Evolutionary conservation across 2,113 vertebrate genomes (phyloP).

Genomic region (Sapayoa aenigma): DNA sequence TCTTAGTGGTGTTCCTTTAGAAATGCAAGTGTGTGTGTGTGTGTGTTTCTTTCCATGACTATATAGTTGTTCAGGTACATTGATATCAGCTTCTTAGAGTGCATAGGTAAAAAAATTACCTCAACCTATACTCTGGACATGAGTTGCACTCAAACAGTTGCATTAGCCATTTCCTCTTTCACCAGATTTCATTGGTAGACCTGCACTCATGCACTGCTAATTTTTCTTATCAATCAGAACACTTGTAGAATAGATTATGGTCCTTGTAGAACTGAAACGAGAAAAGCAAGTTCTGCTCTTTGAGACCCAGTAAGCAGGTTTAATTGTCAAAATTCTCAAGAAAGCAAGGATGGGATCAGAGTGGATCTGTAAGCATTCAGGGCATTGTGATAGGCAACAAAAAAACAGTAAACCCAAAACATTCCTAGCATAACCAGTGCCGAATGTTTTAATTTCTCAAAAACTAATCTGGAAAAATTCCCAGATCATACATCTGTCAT

Average conservation of each 20-base stretch:
- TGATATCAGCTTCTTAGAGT: not conserved
- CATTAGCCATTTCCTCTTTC: not conserved
- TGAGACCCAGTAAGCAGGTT: not conserved
- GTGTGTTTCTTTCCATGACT: not conserved
- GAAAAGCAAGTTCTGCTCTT: not conserved
- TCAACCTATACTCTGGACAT: not conserved
- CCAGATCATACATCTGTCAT: conserved; percentile 69
- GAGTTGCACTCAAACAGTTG: not conserved
- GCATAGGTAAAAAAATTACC: not conserved
- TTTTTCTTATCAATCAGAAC: not conserved
- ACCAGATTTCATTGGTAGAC: not conserved
- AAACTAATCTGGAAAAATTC: conserved; percentile 65
- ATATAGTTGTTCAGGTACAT: not conserved
- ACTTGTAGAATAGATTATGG: not conserved
- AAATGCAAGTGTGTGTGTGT: not conserved
- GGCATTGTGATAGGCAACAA: not conserved
- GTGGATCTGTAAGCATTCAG: not conserved
- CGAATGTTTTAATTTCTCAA: conserved; percentile 62
- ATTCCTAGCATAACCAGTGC: conserved; percentile 1
- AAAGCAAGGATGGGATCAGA: not conserved
- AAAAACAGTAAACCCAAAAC: not conserved
- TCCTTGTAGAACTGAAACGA: not conserved
- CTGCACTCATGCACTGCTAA: not conserved
- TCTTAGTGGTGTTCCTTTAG: not conserved
- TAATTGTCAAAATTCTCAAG: not conserved